phyloP scores from a whole-genome alignment of 2,797 vertebrate species.

The Esox lucius region DNA sequence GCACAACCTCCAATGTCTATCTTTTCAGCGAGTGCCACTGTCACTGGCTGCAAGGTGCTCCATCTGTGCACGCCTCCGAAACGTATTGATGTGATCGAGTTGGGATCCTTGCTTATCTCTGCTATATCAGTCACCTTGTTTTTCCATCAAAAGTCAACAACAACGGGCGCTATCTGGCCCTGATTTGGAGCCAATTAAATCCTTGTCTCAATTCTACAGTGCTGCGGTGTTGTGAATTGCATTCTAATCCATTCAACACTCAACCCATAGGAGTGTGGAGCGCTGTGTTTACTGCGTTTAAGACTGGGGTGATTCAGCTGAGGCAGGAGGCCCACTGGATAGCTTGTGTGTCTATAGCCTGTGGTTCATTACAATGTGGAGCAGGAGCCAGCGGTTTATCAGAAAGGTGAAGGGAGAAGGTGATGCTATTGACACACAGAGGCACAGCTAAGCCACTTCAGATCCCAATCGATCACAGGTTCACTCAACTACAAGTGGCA shows the following conservation, averaged over 20 bases:
- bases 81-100: constrained; percentile 63
- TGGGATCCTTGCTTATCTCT: constrained; percentile 65
- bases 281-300: neutral
- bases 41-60: constrained; percentile 67
- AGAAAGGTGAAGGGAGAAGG: constrained; percentile 55
- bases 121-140: constrained; percentile 74
- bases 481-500: constrained; percentile 55
- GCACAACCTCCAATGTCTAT: constrained; percentile 44
- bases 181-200: constrained; percentile 67
- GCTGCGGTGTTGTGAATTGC: constrained; percentile 31
- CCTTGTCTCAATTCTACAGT: constrained; percentile 49
- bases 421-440: constrained; percentile 63
- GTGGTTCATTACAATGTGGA: constrained; percentile 53
- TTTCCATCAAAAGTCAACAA: constrained; percentile 66
- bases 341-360: constrained; percentile 13
- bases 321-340: neutral
- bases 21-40: constrained; percentile 28
- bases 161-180: constrained; percentile 57
- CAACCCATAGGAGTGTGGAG: neutral
- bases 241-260: constrained; percentile 53
- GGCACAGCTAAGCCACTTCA: constrained; percentile 68
- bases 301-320: neutral
- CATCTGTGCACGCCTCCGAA: constrained; percentile 30
- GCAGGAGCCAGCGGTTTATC: constrained; percentile 46
- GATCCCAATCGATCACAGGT: constrained; percentile 66